A percentile compares a stretch with the other conserved stretches of the same genome.
phyloP scores from a whole-genome alignment of 1,140 invertebrate species.

The Thalassaphorura encarpata region DNA sequence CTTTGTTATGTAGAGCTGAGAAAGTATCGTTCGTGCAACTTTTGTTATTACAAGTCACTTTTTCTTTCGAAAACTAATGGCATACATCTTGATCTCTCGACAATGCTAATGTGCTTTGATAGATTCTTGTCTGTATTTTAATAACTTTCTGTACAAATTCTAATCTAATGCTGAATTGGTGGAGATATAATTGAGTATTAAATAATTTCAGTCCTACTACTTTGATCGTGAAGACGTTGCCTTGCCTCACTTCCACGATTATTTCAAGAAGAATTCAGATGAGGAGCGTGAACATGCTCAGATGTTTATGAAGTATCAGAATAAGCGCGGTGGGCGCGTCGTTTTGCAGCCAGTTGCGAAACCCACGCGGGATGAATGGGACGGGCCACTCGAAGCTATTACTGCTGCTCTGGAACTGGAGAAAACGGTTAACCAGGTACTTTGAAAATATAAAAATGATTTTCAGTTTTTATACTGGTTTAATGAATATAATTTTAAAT shows the following conservation, averaged over 20 bases:
- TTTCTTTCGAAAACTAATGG: too few relatives aligned
- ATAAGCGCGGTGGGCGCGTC: conserved; percentile 49
- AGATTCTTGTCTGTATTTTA: too few relatives aligned
- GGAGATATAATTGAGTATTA: not conserved
- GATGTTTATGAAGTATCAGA: conserved; percentile 54
- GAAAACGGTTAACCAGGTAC: conserved; percentile 48
- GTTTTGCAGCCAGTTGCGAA: conserved; percentile 42
- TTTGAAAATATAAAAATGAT: not conserved
- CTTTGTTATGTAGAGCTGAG: too few relatives aligned
- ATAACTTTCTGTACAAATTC: too few relatives aligned
- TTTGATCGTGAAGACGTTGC: conserved; percentile 58
- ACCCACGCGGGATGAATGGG: conserved; percentile 49
- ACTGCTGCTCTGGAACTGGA: conserved; percentile 48
- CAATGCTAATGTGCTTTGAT: too few relatives aligned
- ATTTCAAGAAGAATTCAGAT: conserved; percentile 47
- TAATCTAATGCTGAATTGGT: not conserved
- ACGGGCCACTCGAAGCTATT: conserved; percentile 47
- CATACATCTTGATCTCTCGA: too few relatives aligned
- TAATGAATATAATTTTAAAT: conserved; percentile 12
- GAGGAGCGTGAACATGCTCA: conserved; percentile 55
- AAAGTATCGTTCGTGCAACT: too few relatives aligned
- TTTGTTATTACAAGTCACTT: too few relatives aligned
- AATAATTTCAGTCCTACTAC: conserved; percentile 42
- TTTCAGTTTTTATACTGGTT: not conserved
- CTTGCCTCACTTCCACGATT: conserved; percentile 48